phyloP scores from a whole-genome alignment of 2,888 invertebrate species.

The Siphonodentalium dalli region DNA sequence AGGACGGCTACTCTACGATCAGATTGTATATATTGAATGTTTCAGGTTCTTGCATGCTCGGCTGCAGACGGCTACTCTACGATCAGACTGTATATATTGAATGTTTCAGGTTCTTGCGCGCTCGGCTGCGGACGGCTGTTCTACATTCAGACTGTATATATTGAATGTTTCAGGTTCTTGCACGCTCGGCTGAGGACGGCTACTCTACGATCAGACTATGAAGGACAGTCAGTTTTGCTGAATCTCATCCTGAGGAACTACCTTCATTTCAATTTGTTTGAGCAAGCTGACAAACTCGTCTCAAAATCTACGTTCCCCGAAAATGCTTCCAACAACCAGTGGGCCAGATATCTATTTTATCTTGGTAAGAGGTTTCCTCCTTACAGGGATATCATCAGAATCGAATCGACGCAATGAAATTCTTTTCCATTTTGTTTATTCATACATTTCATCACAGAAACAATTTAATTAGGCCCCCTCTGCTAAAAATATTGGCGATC shows the following conservation, averaged over 20 bases:
- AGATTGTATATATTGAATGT: too few relatives aligned
- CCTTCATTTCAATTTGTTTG: slow-evolving; percentile 92
- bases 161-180: slow-evolving; percentile 70
- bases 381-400: too few relatives aligned
- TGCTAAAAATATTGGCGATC: too few relatives aligned
- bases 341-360: slow-evolving; percentile 97
- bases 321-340: slow-evolving; percentile 96
- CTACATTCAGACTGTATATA: too few relatives aligned
- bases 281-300: slow-evolving; percentile 95
- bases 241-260: slow-evolving; percentile 96
- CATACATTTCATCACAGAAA: background rate
- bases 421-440: too few relatives aligned
- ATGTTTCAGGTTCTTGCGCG: slow-evolving; percentile 70
- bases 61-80: too few relatives aligned
- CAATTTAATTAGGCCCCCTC: too few relatives aligned
- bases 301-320: slow-evolving; percentile 97
- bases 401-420: too few relatives aligned
- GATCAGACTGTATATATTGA: too few relatives aligned
- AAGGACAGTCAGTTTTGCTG: slow-evolving; percentile 95
- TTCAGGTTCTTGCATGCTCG: too few relatives aligned
- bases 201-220: slow-evolving; percentile 92
- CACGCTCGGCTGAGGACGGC: slow-evolving; percentile 93
- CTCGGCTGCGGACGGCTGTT: too few relatives aligned
- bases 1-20: too few relatives aligned
- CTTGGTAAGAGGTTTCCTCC: slow-evolving; percentile 68